Percentiles rank a stretch among this genome's conserved stretches.
These are phyloP conservation scores for Pionites leucogaster DNA, from an alignment of 2,113 vertebrate genomes.

Conservation along the genomic window DNA sequence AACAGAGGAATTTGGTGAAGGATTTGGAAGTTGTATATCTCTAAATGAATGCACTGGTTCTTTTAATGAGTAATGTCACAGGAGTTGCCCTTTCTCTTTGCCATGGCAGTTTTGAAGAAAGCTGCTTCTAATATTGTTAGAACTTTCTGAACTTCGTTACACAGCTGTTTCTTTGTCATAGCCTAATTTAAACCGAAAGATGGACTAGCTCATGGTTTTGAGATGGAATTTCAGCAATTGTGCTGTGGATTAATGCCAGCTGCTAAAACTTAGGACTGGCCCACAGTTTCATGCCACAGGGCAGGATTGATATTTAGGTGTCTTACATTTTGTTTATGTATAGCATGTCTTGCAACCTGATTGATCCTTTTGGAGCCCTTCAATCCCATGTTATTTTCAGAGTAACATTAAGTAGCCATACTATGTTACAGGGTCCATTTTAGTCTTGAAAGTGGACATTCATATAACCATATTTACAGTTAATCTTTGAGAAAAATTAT, in stretches of 20 bases:
- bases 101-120: background rate
- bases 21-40: background rate
- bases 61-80: background rate
- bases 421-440: background rate
- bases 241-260: background rate
- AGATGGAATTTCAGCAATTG: background rate
- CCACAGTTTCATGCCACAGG: background rate
- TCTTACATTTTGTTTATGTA: background rate
- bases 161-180: background rate
- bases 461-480: background rate
- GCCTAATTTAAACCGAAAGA: background rate
- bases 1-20: background rate
- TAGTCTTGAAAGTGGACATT: background rate
- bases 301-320: background rate
- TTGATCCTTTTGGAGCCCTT: background rate
- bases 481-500: background rate
- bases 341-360: background rate
- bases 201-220: background rate
- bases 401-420: background rate
- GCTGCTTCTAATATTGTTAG: background rate
- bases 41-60: background rate
- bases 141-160: background rate
- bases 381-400: background rate
- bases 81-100: background rate
- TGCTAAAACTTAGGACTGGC: background rate